Evolutionary conservation across 2,888 invertebrate species (phyloP), one percentile per base, ranked within the genome.

Genomic region (Eueremaeus valkanovi): DNA sequence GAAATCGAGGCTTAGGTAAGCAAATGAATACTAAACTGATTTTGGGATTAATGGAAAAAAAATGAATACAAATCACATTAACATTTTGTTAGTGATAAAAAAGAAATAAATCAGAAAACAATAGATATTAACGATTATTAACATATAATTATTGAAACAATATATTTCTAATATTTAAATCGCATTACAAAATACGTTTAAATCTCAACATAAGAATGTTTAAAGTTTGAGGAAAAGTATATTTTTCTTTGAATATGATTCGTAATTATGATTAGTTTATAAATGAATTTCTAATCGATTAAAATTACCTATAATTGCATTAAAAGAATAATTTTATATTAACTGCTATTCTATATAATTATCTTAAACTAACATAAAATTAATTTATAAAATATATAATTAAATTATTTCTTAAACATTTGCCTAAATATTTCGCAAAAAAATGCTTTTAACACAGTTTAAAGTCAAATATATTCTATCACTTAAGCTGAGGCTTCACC

Each of bases 241-340:
- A n/a, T n/a, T n/a, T n/a, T n/a, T n/a, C 6, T 36, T 5, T 8
- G 11, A 11, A 36, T 16, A 55, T 24, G 3, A 27, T 27, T 55
- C 18, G 29, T 21, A 55, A 55, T 24, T 3, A 55, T 21, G 21
- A 55, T 16, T 45, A 45, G 5, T 21, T 51, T n/a, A 51, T 55
- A 24, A 66, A 36, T 66, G 66, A 66, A 33, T 66, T 36, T 9
- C n/a, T 40, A 66, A 66, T 66, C 66, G 66, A 66, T 40, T n/a
- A 40, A 13, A 66, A 66, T 36, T 66, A 66, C 21, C 66, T 21
- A 24, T 66, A 36, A 66, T 66, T 66, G 40, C 40, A 40, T 36
- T 40, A 66, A 66, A 18, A 36, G n/a, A 63, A 36, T 45, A 45
- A 45, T 11, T 16, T 45, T 18, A 45, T 16, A 11, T 11, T 18